phyloP scores from a whole-genome alignment of 37 sponge, comb jelly and placozoan genomes.

The Ianthella basta region DNA sequence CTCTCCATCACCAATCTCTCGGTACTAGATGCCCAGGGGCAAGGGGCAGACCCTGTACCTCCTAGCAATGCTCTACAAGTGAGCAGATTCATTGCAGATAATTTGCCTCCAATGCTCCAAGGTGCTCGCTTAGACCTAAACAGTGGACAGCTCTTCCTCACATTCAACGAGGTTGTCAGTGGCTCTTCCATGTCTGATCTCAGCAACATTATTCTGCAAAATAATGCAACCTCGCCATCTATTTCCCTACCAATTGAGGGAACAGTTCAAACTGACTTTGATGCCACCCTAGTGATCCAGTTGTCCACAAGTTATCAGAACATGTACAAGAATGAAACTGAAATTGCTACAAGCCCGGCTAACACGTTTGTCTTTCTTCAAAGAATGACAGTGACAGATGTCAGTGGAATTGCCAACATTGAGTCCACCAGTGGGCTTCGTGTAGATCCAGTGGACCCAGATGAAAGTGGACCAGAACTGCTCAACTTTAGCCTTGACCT shows the following conservation, averaged over 20 bases:
- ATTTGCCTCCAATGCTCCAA: slow-evolving; percentile 62
- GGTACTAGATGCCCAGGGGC: slow-evolving; percentile 70
- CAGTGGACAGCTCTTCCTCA: slow-evolving; percentile 58
- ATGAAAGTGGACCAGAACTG: slow-evolving; percentile 68
- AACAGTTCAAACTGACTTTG: slow-evolving; percentile 18
- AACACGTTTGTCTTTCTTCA: slow-evolving; percentile 62
- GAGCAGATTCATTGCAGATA: slow-evolving; percentile 52
- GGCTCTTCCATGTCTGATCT: slow-evolving; percentile 25
- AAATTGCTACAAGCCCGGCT: slow-evolving; percentile 50
- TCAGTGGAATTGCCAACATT: slow-evolving; percentile 42
- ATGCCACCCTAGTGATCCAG: slow-evolving; percentile 38
- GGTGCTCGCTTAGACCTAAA: slow-evolving; percentile 75
- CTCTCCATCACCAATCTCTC: slow-evolving; percentile 73
- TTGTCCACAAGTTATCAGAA: slow-evolving; percentile 62
- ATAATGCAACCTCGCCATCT: slow-evolving; percentile 14
- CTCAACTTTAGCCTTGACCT: slow-evolving; percentile 72
- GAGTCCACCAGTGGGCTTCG: slow-evolving; percentile 27
- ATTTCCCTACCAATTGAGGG: slow-evolving; percentile 38
- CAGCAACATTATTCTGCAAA: slow-evolving; percentile 56
- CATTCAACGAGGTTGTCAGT: slow-evolving; percentile 79
- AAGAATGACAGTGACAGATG: slow-evolving; percentile 58
- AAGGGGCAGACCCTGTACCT: slow-evolving; percentile 42
- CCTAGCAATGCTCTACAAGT: slow-evolving; percentile 27
- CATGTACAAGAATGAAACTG: slow-evolving; percentile 61
- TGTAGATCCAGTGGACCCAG: slow-evolving; percentile 48